A percentile compares a stretch with the other conserved stretches of the same genome.
These are phyloP conservation scores for Ellobium chinense DNA, from an alignment of 2,888 invertebrate species.

Conservation along the genomic window DNA sequence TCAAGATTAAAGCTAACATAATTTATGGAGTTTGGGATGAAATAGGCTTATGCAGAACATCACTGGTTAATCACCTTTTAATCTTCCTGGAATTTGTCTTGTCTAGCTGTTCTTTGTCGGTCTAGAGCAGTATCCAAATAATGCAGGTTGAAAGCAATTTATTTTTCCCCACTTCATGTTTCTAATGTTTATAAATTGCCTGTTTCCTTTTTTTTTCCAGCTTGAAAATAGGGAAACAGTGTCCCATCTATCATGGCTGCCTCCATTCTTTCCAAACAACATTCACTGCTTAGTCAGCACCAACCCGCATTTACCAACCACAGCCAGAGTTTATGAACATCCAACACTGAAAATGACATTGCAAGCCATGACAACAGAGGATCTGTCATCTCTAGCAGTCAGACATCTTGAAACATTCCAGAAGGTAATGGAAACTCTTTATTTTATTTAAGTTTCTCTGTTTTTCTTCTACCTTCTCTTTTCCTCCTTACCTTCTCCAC, in stretches of 20 bases:
- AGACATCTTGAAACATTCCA: constrained; percentile 63
- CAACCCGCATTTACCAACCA: constrained; percentile 61
- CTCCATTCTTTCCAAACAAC: constrained; percentile 65
- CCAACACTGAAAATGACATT: constrained; percentile 56
- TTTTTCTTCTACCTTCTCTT: too few species aligned
- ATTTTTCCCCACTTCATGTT: background rate
- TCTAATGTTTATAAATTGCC: background rate
- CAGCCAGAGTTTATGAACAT: constrained; percentile 60
- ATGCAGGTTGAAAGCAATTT: background rate
- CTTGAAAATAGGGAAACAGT: constrained; percentile 53
- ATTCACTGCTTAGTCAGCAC: constrained; percentile 68
- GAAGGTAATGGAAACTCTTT: too few species aligned
- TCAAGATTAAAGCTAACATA: too few species aligned
- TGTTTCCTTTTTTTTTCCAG: constrained; percentile 49
- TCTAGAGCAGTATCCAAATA: background rate
- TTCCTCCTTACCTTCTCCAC: too few species aligned
- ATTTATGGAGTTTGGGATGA: too few species aligned
- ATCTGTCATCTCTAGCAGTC: constrained; percentile 58
- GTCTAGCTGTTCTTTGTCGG: too few species aligned
- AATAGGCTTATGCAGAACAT: too few species aligned
- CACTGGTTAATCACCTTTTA: too few species aligned
- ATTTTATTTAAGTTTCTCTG: too few species aligned
- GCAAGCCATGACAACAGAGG: constrained; percentile 52
- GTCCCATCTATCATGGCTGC: constrained; percentile 69
- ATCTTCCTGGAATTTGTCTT: too few species aligned